phyloP scores from a whole-genome alignment of 2,797 vertebrate genomes.

The Coilia nasus region DNA sequence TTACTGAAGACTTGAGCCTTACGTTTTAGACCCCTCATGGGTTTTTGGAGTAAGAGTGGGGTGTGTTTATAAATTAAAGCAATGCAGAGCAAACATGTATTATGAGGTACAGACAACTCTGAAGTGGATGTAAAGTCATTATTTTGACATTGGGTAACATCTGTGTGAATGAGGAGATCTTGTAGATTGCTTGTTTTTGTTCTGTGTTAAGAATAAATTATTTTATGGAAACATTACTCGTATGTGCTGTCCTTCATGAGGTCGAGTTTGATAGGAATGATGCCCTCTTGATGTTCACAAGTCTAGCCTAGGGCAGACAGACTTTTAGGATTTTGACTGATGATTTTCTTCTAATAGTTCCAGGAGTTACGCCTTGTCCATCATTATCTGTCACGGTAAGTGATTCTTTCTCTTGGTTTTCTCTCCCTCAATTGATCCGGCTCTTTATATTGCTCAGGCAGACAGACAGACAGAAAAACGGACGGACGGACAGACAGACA shows the following conservation, averaged over 20 bases:
- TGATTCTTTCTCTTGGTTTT: not conserved
- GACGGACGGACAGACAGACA: too few species aligned
- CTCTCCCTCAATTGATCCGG: not conserved
- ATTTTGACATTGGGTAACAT: not conserved
- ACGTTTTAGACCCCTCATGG: not conserved
- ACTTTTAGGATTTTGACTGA: not conserved
- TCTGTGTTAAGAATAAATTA: constrained; percentile 10
- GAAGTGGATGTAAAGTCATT: not conserved
- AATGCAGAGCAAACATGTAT: not conserved
- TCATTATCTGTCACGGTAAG: not conserved
- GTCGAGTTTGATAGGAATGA: not conserved
- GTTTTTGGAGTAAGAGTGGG: not conserved
- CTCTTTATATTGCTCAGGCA: not conserved
- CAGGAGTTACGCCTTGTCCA: not conserved
- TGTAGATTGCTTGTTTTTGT: not conserved
- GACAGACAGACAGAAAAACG: not conserved
- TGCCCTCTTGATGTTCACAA: not conserved
- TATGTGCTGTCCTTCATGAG: not conserved
- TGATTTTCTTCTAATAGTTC: not conserved
- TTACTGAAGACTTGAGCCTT: not conserved
- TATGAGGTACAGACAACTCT: not conserved
- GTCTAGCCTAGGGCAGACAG: not conserved
- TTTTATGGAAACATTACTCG: not conserved
- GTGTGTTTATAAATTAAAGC: not conserved
- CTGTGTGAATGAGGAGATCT: not conserved